Base-by-base conservation (phyloP, 2,888 invertebrate species). In the Bembecia ichneumoniformis region DNA sequence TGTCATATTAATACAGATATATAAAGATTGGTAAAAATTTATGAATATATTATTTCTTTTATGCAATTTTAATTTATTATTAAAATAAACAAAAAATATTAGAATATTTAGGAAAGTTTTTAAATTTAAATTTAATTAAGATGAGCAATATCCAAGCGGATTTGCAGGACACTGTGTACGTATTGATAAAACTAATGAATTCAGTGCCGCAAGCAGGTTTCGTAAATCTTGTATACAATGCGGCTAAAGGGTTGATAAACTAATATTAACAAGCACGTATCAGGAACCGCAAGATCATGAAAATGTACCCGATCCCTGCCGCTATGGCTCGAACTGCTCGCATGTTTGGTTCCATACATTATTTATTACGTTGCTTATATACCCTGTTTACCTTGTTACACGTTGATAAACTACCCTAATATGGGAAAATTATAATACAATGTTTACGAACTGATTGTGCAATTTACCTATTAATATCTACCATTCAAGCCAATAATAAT, bases 231-330 rank as follows among this genome's bases (percentile, higher is more conserved):
- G 72, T 71, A 72, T 66, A 77, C 69, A 74, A 66, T 75, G 74
- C 66, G 77, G 76, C 62, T 53, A 62, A 67, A 68, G 72, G 79
- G 79, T 75, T 76, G 76, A 80, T 82, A 78, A 81, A 81, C 82
- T 82, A 83, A 83, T 82, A 82, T 82, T 79, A 82, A 77, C 79
- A 74, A 69, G 79, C 75, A 74, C 71, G 76, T 76, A 80, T 79
- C 75, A 70, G 66, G 71, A 77, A 83, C 84, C 86, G 80, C 86
- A 86, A 74, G 76, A 83, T 84, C 82, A 82, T 81, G 84, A 83
- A 84, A 86, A 82, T 77, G 78, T 78, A 73, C 71, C 73, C 68
- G 74, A 79, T 75, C 80, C 79, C 80, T 77, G 74, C 73, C 68
- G 68, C 69, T 68, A 65, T 70, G 68, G 72, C 64, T 70, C 71